Percentiles rank a stretch among this genome's conserved stretches.
Conservation (phyloP, 2,888 invertebrate species). For the Megaustenia siamemsis region DNA sequence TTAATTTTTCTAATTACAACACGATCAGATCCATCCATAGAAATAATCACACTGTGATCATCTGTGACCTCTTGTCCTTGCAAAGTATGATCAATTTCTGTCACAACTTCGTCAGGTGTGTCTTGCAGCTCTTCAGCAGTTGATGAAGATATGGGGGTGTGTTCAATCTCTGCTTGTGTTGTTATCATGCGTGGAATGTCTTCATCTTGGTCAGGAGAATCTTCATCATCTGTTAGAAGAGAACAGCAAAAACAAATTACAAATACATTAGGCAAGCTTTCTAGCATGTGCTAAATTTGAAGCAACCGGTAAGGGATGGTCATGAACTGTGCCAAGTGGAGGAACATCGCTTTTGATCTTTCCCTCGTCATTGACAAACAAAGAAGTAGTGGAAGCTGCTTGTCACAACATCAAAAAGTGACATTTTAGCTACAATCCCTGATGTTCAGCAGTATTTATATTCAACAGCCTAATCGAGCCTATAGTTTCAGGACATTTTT, state of each 20-base stretch:
- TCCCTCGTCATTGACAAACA: too few species aligned
- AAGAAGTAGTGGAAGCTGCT: too few species aligned
- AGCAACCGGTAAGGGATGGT: too few species aligned
- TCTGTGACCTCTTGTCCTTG: constrained; percentile 21
- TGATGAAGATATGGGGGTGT: constrained; percentile 44
- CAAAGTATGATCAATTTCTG: neutral
- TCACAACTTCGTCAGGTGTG: neutral
- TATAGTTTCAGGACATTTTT: too few species aligned
- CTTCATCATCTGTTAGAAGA: constrained; percentile 43
- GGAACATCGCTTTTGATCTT: too few species aligned
- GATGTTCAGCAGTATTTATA: too few species aligned
- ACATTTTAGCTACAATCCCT: too few species aligned
- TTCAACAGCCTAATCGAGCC: too few species aligned
- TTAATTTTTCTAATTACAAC: neutral
- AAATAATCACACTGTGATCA: neutral
- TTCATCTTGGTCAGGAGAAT: constrained; percentile 51
- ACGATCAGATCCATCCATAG: constrained; percentile 5
- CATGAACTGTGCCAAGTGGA: too few species aligned
- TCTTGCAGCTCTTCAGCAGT: constrained; percentile 33
- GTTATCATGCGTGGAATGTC: constrained; percentile 72
- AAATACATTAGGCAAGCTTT: too few species aligned
- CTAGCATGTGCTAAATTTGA: too few species aligned
- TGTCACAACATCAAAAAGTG: too few species aligned
- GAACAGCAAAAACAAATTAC: neutral
- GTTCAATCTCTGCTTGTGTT: constrained; percentile 67